Evolutionary conservation across 2,888 invertebrate genomes (phyloP).

Genomic region (Piscicola geometra): DNA sequence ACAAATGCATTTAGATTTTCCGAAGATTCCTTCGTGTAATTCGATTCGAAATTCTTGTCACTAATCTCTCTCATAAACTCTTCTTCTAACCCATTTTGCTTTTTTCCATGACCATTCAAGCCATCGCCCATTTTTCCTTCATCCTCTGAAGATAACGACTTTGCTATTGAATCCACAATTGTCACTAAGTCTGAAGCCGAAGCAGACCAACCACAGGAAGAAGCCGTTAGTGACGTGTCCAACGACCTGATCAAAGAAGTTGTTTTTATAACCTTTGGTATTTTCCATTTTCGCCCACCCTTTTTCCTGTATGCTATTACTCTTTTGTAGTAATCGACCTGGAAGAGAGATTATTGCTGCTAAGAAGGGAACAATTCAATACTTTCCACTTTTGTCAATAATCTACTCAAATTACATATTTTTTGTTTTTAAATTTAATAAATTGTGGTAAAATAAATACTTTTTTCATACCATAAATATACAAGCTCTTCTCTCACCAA

Average conservation of each 20-base stretch:
- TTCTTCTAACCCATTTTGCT: too few relatives aligned
- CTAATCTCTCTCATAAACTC: too few relatives aligned
- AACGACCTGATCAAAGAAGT: constrained; percentile 50
- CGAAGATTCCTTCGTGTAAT: too few relatives aligned
- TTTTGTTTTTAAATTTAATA: too few relatives aligned
- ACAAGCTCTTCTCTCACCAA: background rate
- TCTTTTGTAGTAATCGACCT: constrained; percentile 41
- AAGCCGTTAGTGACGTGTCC: constrained; percentile 48
- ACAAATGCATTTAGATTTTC: too few relatives aligned
- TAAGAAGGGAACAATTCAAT: too few relatives aligned
- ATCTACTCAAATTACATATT: too few relatives aligned
- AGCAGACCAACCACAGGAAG: constrained; percentile 50
- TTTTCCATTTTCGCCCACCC: background rate
- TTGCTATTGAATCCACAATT: constrained; percentile 38
- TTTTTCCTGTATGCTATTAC: background rate
- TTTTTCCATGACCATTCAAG: too few relatives aligned
- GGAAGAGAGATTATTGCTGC: background rate
- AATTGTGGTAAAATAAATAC: background rate
- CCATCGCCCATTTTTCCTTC: too few relatives aligned
- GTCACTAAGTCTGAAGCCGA: constrained; percentile 46
- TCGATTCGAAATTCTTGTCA: too few relatives aligned
- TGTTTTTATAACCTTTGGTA: background rate
- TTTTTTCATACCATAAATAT: background rate
- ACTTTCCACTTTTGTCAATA: too few relatives aligned
- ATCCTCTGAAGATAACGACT: too few relatives aligned